Evolutionary conservation across 64 coral and sea anemone genomes (phyloP).

Genomic region (Actinia equina): DNA sequence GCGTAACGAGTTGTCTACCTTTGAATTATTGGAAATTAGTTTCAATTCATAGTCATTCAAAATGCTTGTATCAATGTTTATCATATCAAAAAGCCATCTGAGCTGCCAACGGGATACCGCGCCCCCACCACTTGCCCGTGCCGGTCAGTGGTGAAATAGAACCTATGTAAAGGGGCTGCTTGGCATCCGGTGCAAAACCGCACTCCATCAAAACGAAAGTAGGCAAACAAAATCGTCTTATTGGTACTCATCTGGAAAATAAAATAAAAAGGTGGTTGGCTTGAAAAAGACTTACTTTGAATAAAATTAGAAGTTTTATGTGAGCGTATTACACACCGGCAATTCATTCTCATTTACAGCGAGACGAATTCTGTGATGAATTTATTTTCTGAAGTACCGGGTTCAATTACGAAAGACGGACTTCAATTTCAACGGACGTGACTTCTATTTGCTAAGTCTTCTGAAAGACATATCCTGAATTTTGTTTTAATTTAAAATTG

Average conservation of each 20-base stretch:
- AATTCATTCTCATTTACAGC: no score
- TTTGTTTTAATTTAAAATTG: no score
- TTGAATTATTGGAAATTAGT: slow-evolving; percentile 46
- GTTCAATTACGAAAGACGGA: no score
- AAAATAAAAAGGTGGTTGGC: not conserved
- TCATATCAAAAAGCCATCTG: slow-evolving; percentile 76
- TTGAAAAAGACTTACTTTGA: no score
- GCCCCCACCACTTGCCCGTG: slow-evolving; percentile 57
- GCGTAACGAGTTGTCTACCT: slow-evolving; percentile 14
- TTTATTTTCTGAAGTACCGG: no score
- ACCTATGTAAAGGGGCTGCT: slow-evolving; percentile 61
- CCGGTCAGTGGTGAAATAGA: slow-evolving; percentile 70
- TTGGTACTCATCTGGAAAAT: not conserved
- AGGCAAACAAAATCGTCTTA: not conserved
- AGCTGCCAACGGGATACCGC: slow-evolving; percentile 67
- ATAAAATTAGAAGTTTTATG: no score
- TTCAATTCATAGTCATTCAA: slow-evolving; percentile 35
- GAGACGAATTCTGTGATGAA: no score
- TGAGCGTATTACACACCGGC: no score
- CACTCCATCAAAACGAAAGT: not conserved
- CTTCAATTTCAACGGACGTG: no score
- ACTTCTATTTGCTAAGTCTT: no score
- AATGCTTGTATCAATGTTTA: slow-evolving; percentile 66
- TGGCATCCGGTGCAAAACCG: not conserved
- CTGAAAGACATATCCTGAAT: no score